Base-by-base conservation (phyloP, 2,888 invertebrate genomes). In the Drosophila mettleri region DNA sequence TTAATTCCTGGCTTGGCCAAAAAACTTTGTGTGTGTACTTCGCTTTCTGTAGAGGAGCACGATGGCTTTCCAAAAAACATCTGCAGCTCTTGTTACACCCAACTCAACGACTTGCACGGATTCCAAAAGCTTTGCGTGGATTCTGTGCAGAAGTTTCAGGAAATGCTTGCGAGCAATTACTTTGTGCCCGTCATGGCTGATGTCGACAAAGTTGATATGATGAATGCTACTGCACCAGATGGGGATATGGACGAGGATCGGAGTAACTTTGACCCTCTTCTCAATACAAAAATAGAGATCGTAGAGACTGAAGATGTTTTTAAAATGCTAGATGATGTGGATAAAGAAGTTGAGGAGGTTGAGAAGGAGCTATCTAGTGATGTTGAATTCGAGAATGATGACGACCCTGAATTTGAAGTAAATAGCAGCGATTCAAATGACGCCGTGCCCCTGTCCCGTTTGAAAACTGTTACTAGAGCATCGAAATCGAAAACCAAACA, bases 61-160 rank as follows among this genome's bases (percentile, higher is more conserved):
- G 91, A 91, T 70, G 92, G 90, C 3, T 91, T 88, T 16, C 92
- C 91, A 2, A 88, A 84, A 36, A 89, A 81, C 55, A 75, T 91
- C 10, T 91, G 91, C 67, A 70, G 74, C 7, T 64, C 52, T 31
- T 91, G 91, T 51, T 90, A 80, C 54, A 72, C 71, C 1, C 80
- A 81, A 8, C 79, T 91, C 6, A 80, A 87, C 59, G 91, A 91
- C 8, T 58, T 90, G 69, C 88, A 90, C 3, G 86, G 88, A 3
- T 91, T 91, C 48, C 91, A 90, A 29, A 86, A 88, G 46, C 59
- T 83, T 46, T 91, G 91, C 29, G 84, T 86, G 2, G 88, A 88
- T 22, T 89, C 91, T 4, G 84, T 88, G 39, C 86, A 87, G 29
- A 88, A 78, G 60, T 91, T 90, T 22, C 88, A 91, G 20, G 87